A percentile compares a stretch with the other conserved stretches of the same genome.
phyloP scores from a whole-genome alignment of 1,140 invertebrate genomes.

The Helicoverpa armigera region DNA sequence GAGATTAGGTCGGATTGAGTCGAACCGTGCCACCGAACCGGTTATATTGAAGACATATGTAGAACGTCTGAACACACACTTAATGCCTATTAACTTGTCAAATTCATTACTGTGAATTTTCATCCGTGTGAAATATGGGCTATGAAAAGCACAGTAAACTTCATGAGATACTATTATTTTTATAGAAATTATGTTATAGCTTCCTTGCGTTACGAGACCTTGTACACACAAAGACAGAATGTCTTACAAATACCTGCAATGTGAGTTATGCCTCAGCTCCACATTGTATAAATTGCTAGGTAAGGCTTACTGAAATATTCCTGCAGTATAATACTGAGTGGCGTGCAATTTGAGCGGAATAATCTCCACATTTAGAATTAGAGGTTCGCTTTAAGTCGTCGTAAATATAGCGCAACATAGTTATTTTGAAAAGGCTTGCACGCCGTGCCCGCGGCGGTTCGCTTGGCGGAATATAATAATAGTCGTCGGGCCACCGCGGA shows the following conservation, averaged over 20 bases:
- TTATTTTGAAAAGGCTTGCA: conserved; percentile 79
- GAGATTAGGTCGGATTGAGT: conserved; percentile 72
- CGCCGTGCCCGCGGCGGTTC: conserved; percentile 67
- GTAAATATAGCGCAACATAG: conserved; percentile 74
- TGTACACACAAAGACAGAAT: not conserved
- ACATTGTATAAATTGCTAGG: conserved; percentile 19
- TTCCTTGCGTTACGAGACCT: not conserved
- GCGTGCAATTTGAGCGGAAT: conserved; percentile 42
- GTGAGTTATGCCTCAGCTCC: conserved; percentile 9
- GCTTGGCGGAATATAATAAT: conserved; percentile 80
- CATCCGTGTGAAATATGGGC: not conserved
- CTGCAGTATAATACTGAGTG: conserved; percentile 13
- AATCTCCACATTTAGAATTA: conserved; percentile 67
- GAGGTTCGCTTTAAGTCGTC: conserved; percentile 65
- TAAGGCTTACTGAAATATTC: conserved; percentile 30
- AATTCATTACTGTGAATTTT: conserved; percentile 29
- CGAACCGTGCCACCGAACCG: conserved; percentile 54
- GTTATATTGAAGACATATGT: conserved; percentile 57
- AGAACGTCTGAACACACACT: conserved; percentile 48
- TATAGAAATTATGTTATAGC: not conserved
- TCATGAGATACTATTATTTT: not conserved
- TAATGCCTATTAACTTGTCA: conserved; percentile 57
- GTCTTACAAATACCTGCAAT: not conserved
- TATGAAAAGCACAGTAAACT: not conserved
- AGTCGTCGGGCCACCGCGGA: conserved; percentile 75